These are phyloP conservation scores for Neosilurus hyrtlii DNA, from an alignment of 2,797 vertebrate species.

Conservation along the genomic window DNA sequence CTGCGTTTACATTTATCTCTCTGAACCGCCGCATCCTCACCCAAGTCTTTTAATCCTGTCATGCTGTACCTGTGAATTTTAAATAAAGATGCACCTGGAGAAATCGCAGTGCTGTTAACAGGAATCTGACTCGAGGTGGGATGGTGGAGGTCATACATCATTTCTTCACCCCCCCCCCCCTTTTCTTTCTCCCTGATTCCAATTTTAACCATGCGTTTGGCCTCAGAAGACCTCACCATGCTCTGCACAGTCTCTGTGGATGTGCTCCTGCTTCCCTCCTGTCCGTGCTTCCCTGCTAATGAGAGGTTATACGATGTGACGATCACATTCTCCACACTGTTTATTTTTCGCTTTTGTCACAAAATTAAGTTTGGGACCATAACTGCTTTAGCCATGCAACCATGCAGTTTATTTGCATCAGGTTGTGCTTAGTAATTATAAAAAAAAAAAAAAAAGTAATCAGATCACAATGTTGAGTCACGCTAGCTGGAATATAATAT, in stretches of 20 bases:
- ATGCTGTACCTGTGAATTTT: not conserved
- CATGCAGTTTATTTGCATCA: not conserved
- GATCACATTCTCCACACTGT: not conserved
- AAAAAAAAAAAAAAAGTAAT: too few relatives aligned
- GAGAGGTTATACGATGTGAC: not conserved
- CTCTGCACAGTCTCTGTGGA: not conserved
- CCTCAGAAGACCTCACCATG: not conserved
- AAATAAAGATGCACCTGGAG: conserved; percentile 8
- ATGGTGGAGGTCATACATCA: not conserved
- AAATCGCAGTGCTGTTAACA: conserved; percentile 12
- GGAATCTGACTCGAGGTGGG: not conserved
- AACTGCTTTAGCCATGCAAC: not conserved
- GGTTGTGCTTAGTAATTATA: not conserved
- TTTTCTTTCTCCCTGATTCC: not conserved
- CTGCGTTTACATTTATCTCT: not conserved
- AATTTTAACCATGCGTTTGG: not conserved
- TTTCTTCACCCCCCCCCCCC: not conserved
- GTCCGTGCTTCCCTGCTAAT: conserved; percentile 13
- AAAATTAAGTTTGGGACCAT: not conserved
- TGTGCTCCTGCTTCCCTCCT: not conserved
- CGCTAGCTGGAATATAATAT: not conserved
- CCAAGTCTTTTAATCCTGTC: conserved; percentile 9
- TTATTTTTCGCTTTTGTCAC: not conserved
- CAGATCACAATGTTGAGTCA: not conserved
- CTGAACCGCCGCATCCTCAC: not conserved